A percentile compares a stretch with the other conserved stretches of the same genome.
These are phyloP conservation scores for Cotesia vestalis DNA, from an alignment of 1,140 invertebrate species.

Conservation along the genomic window DNA sequence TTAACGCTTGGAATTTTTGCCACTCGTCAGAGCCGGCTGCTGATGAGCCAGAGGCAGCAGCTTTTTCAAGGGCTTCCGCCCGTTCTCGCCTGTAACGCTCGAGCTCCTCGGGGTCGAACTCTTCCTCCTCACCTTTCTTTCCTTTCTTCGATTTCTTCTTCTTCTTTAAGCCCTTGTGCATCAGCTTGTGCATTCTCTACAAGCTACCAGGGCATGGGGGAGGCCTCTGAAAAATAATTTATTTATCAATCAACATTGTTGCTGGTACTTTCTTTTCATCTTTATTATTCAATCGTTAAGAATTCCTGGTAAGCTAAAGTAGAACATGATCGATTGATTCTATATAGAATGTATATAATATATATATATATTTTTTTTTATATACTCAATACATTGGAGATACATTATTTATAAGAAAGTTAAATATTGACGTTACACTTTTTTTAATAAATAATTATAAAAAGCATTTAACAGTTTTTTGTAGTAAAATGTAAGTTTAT, in stretches of 20 bases:
- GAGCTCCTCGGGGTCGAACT: constrained; percentile 87
- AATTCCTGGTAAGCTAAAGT: too few species aligned
- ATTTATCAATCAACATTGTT: constrained; percentile 3
- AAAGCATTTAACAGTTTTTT: too few species aligned
- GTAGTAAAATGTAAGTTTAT: too few species aligned
- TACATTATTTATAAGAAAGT: too few species aligned
- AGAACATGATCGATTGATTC: too few species aligned
- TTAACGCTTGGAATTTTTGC: constrained; percentile 85
- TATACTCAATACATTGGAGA: too few species aligned
- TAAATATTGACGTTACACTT: too few species aligned
- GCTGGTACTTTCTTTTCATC: not conserved
- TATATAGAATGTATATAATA: too few species aligned
- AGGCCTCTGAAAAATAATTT: constrained; percentile 68
- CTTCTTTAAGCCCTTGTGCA: constrained; percentile 87
- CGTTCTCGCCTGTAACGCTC: constrained; percentile 83
- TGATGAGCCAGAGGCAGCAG: constrained; percentile 44
- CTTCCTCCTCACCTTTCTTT: constrained; percentile 82
- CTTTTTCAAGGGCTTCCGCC: constrained; percentile 62
- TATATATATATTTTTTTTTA: too few species aligned
- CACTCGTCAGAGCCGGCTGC: constrained; percentile 81
- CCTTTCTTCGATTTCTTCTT: constrained; percentile 92
- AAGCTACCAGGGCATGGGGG: constrained; percentile 69
- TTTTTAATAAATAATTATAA: too few species aligned
- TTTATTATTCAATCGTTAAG: not conserved
- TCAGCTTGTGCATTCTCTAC: constrained; percentile 93